These are phyloP conservation scores for Diorhabda elongata DNA, from an alignment of 1,140 invertebrate genomes.

Conservation along the genomic window DNA sequence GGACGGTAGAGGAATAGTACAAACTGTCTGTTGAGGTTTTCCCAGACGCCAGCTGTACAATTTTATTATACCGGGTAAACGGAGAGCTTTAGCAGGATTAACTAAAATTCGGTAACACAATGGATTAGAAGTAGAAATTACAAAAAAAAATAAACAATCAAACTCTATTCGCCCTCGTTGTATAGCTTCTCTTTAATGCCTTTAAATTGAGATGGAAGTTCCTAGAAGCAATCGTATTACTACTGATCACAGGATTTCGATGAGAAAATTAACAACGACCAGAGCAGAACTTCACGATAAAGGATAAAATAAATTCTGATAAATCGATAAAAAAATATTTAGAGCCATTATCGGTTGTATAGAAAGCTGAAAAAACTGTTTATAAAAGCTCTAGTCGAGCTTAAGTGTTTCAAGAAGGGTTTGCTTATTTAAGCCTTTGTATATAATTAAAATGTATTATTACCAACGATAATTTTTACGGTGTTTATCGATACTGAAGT, in stretches of 20 bases:
- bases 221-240: neutral
- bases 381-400: too few relatives aligned
- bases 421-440: too few relatives aligned
- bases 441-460: too few relatives aligned
- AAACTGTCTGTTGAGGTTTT: neutral
- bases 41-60: neutral
- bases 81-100: neutral
- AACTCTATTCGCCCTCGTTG: neutral
- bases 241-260: neutral
- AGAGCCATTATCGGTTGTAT: too few relatives aligned
- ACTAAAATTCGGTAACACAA: neutral
- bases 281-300: too few relatives aligned
- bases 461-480: too few relatives aligned
- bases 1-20: neutral
- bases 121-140: constrained; percentile 3
- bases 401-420: too few relatives aligned
- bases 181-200: neutral
- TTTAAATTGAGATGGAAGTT: constrained; percentile 1
- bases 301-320: too few relatives aligned
- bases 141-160: neutral
- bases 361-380: too few relatives aligned
- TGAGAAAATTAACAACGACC: neutral
- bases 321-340: too few relatives aligned
- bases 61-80: constrained; percentile 3
- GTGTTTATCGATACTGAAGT: too few relatives aligned